These are phyloP conservation scores for Anadara kagoshimensis DNA, from an alignment of 1,140 invertebrate genomes.

Conservation along the genomic window DNA sequence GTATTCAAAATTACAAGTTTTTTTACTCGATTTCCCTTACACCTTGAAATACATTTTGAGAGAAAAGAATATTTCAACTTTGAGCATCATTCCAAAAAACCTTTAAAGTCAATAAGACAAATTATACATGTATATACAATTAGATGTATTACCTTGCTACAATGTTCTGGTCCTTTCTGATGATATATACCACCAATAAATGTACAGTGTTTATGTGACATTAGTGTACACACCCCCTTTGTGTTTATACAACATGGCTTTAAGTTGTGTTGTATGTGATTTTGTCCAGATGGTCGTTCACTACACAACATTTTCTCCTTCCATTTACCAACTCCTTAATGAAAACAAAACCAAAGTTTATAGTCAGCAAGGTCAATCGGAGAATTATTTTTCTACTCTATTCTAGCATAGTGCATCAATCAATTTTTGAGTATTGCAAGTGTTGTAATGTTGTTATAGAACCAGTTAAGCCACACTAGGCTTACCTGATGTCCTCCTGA, in stretches of 20 bases:
- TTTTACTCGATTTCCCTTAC: no score
- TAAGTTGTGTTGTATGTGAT: constrained; percentile 51
- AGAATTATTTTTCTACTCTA: no score
- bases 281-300: constrained; percentile 37
- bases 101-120: background rate
- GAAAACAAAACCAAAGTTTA: background rate
- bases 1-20: no score
- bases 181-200: constrained; percentile 57
- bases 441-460: no score
- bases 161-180: constrained; percentile 51
- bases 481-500: no score
- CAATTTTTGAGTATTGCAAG: no score
- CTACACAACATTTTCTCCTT: constrained; percentile 44
- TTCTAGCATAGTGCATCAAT: no score
- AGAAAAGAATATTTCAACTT: no score
- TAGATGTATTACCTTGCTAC: constrained; percentile 50
- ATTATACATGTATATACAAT: background rate
- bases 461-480: no score
- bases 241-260: constrained; percentile 58
- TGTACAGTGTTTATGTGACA: constrained; percentile 59
- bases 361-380: no score
- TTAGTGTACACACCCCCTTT: constrained; percentile 48
- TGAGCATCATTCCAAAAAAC: no score
- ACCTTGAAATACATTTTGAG: no score
- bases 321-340: constrained; percentile 57